Base-by-base conservation (phyloP, 1,140 invertebrate genomes). In the Trissolcus basalis region DNA sequence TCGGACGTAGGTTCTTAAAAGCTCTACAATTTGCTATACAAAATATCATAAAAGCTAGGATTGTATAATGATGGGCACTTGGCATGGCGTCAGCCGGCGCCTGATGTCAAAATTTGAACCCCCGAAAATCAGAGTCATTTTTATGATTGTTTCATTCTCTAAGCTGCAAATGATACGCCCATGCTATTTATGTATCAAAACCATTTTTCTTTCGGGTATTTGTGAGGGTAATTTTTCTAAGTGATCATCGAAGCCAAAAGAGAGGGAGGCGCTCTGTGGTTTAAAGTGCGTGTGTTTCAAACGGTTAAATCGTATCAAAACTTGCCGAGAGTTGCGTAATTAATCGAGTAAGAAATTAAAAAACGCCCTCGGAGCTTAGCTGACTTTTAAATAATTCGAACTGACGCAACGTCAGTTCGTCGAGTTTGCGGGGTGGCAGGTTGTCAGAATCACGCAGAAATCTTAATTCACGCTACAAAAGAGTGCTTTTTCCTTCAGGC, bases 311-410 rank as follows among this genome's bases (percentile, higher is more conserved):
- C 69, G 60, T 49, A 71, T 68, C 63, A 68, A 76, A 68, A 61
- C 58, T 68, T 69, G 65, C 61, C 71, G 77, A 73, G 64, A 72
- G 64, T 49, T 50, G 69, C 77, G 68, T 73, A 76, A 79, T 76
- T 79, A 79, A 79, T 72, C 56, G 75, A 67, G 59, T 78, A 79
- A 82, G 82, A 80, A 84, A 81, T 80, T 81, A 81, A 79, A 77
- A 80, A 78, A 79, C 73, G 65, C 73, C 85, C 79, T 50, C 61
- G 68, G 78, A 83, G 82, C 81, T 83, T 81, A n/a, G 81, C 85
- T 84, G 84, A 85, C 83, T 86, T 85, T 85, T 85, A 86, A 85
- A 85, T 87, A 87, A 87, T 86, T 80, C 81, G 73, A 81, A 72
- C 76, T 81, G 83, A 86, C 85, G 77, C 78, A 71, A 79, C 79